Conservation (phyloP, 2,888 invertebrate species). For the Agrotis puta region DNA sequence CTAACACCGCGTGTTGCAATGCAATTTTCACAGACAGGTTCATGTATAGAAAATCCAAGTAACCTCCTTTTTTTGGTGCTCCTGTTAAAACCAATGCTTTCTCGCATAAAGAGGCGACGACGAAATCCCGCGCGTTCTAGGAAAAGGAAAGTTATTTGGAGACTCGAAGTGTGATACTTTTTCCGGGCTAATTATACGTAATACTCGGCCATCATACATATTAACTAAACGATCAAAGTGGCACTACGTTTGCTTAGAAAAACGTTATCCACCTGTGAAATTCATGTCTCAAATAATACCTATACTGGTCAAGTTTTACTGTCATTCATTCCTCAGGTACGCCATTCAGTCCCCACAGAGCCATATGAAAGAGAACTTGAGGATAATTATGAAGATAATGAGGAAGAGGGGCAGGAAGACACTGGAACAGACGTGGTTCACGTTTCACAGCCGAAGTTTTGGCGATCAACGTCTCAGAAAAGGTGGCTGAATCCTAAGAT, state of each 20-base stretch:
- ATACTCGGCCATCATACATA: no score
- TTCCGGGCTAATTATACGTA: neutral
- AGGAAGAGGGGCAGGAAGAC: slow-evolving; percentile 41
- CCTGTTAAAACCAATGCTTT: neutral
- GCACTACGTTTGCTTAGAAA: neutral
- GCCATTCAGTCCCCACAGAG: slow-evolving; percentile 27
- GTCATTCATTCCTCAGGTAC: slow-evolving; percentile 26
- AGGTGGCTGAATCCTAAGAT: neutral
- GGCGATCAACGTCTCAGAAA: slow-evolving; percentile 6
- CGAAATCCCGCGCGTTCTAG: neutral
- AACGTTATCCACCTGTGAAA: neutral
- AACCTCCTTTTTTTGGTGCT: neutral
- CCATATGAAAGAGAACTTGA: slow-evolving; percentile 48
- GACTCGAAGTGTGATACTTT: neutral
- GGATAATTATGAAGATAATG: slow-evolving; percentile 42
- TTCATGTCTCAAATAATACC: neutral
- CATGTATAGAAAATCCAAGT: neutral
- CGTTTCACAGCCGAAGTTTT: neutral
- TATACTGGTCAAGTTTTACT: neutral
- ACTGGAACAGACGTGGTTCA: slow-evolving; percentile 18
- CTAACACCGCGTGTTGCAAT: neutral
- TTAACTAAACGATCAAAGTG: neutral
- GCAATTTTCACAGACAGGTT: no score
- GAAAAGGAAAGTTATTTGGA: neutral
- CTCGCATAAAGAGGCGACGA: neutral